Conservation (phyloP, 2,888 invertebrate species). For the Philonicus albiceps region DNA sequence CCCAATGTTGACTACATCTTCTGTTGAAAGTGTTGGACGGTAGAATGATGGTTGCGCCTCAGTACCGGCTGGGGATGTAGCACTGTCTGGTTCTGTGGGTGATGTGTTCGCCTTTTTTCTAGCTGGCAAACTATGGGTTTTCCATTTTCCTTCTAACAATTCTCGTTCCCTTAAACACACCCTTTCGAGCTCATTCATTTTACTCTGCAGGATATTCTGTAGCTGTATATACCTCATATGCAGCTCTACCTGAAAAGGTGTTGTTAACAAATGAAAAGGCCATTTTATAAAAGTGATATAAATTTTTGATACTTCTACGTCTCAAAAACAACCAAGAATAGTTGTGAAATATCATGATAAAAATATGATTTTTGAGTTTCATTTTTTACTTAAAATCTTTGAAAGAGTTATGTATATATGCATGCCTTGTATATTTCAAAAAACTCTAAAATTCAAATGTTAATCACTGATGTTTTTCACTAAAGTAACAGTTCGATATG, state of each 20-base stretch:
- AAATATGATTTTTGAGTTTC: too few species aligned
- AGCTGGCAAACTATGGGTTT: constrained; percentile 87
- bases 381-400: too few species aligned
- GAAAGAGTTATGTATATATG: too few species aligned
- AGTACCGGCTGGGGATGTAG: constrained; percentile 66
- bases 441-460: too few species aligned
- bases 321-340: too few species aligned
- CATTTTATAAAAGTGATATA: neutral
- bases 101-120: constrained; percentile 77
- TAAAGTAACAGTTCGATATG: too few species aligned
- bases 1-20: constrained; percentile 70
- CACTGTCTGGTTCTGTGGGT: constrained; percentile 61
- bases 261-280: neutral
- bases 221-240: constrained; percentile 93
- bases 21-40: constrained; percentile 82
- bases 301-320: too few species aligned
- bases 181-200: constrained; percentile 84
- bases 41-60: constrained; percentile 66
- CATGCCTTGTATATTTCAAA: too few species aligned
- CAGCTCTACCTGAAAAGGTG: constrained; percentile 72
- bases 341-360: too few species aligned
- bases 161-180: constrained; percentile 83
- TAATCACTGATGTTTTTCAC: too few species aligned
- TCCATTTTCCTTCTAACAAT: constrained; percentile 85
- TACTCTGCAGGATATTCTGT: constrained; percentile 82